Evolutionary conservation across 2,113 vertebrate genomes (phyloP).

Genomic region (Charadrius vociferus): DNA sequence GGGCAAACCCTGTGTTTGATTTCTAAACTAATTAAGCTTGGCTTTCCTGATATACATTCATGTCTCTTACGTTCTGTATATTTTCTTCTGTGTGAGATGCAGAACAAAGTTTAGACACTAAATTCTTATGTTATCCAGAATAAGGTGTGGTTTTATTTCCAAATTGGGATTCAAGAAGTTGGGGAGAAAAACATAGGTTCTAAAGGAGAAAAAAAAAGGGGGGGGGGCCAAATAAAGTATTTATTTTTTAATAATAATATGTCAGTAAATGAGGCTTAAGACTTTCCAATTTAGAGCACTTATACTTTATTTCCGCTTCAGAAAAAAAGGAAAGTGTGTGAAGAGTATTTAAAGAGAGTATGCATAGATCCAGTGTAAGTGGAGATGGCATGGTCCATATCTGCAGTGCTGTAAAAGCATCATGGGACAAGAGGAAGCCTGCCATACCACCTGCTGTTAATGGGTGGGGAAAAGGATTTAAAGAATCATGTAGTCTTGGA

Average conservation of each 20-base stretch:
- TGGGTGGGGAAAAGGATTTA: not conserved
- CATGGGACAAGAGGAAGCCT: not conserved
- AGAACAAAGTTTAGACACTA: not conserved
- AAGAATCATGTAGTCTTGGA: not conserved
- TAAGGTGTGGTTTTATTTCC: not conserved
- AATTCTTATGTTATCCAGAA: not conserved
- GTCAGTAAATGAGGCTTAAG: not conserved
- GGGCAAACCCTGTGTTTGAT: not conserved
- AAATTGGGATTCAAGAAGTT: not conserved
- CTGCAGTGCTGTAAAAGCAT: not conserved
- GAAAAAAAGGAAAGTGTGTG: not conserved
- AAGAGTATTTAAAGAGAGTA: not conserved
- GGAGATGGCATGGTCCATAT: not conserved
- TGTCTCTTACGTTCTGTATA: not conserved
- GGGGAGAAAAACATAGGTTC: not conserved
- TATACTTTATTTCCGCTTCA: not conserved
- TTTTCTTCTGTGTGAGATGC: not conserved
- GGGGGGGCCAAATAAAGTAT: not conserved
- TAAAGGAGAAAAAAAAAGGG: not conserved
- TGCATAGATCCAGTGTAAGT: not conserved
- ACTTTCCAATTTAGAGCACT: slow-evolving; percentile 1
- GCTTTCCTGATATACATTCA: not conserved
- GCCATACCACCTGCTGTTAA: not conserved
- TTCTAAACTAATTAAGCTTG: not conserved
- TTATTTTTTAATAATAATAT: not conserved